Conservation (phyloP, 2,113 vertebrate genomes). For the Suricata suricatta region DNA sequence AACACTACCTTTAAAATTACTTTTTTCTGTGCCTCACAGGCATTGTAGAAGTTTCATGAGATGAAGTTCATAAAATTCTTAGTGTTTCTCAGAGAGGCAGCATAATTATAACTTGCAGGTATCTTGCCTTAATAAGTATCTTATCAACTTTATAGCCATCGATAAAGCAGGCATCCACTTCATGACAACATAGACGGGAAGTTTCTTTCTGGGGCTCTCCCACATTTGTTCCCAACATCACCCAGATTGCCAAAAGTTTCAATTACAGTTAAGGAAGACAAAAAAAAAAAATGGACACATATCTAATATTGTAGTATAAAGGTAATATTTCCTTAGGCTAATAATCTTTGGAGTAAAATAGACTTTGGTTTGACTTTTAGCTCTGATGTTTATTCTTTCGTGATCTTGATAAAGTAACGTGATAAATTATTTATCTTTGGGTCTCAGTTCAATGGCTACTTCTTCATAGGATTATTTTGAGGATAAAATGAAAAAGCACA, state of each 20-base stretch:
- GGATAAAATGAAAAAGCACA: background rate
- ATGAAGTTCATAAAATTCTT: slow-evolving; percentile 8
- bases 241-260: background rate
- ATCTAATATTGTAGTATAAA: background rate
- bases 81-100: background rate
- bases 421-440: background rate
- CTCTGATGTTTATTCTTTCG: background rate
- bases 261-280: background rate
- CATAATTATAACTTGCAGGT: background rate
- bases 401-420: background rate
- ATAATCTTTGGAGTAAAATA: background rate
- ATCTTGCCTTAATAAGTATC: background rate
- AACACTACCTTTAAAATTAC: background rate
- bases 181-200: background rate
- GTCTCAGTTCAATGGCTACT: background rate
- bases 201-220: background rate
- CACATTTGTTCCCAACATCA: background rate
- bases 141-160: background rate
- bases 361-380: background rate
- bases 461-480: background rate
- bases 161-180: background rate
- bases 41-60: background rate
- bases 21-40: background rate
- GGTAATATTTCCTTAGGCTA: background rate
- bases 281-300: background rate